Base-by-base conservation (phyloP, 2,113 vertebrate genomes). In the Shinisaurus crocodilurus region DNA sequence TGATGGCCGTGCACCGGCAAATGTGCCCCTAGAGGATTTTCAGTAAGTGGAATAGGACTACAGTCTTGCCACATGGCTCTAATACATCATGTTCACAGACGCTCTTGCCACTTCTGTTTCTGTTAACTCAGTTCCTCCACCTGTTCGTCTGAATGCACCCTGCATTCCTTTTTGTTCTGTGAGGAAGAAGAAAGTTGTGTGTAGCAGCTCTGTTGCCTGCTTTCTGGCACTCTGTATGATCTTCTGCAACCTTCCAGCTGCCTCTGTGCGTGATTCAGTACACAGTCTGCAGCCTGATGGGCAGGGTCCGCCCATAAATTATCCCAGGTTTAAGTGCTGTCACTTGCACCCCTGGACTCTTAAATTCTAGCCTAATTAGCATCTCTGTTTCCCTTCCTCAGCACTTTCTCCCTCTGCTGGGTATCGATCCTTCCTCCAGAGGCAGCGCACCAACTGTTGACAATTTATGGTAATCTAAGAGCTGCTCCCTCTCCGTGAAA, bases 391-490 rank as follows among this genome's bases (percentile, higher is more conserved):
- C 89, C 90, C 94, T 91, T 89, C 74, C 94, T 96, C 96, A 96
- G 96, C 95, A 90, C 85, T 96, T 96, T 92, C 75, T 87, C 90
- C 92, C 92, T 94, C 54, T 45, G 94, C 92, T 89, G 92, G 60
- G 65, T 96, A 96, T 97, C 7, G 96, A 97, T 97, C 94, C 91
- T 82, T 23, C 37, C 95, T 93, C 93, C 82, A 92, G 57, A 88
- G 95, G 95, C 93, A 93, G 90, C 94, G 96, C 90, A 92, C 94
- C 94, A 96, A 92, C 94, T 95, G 94, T 95, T 95, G 96, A 92
- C 95, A 95, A 96, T 97, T 97, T 95, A 96, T 95, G 93, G 94
- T 63, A 87, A 65, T 91, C 90, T 94, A 94, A 96, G 96, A 81
- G 91, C 54, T 23, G 85, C 74, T 89, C 34, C 92, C 82, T 93